Evolutionary conservation across 1,140 invertebrate genomes (phyloP).

Genomic region (Catajapyx aquilonaris): DNA sequence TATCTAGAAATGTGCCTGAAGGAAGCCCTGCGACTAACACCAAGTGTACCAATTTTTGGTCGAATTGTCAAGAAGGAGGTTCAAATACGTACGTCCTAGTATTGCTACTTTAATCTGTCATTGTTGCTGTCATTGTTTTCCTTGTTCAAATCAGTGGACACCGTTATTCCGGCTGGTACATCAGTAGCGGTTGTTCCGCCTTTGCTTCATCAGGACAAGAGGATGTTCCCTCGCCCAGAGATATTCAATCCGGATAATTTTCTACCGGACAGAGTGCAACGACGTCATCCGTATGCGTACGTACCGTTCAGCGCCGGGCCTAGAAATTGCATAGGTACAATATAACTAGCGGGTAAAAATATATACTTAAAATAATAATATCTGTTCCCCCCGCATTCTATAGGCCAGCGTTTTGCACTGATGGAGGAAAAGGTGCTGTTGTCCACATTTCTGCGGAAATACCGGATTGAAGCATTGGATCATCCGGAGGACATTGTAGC

Average conservation of each 20-base stretch:
- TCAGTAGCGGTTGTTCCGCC: neutral
- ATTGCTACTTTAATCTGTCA: no score
- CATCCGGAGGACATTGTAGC: no score
- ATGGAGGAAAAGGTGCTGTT: constrained; percentile 30
- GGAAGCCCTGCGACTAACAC: constrained; percentile 20
- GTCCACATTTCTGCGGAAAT: constrained; percentile 25
- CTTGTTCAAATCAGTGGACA: no score
- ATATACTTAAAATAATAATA: no score
- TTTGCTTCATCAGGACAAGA: constrained; percentile 15
- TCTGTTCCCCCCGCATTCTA: neutral
- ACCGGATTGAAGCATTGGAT: constrained; percentile 17
- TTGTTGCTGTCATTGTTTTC: no score
- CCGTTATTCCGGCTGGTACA: neutral
- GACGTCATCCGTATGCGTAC: constrained; percentile 19
- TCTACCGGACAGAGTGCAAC: constrained; percentile 17
- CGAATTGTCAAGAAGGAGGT: constrained; percentile 20
- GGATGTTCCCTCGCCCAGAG: constrained; percentile 28
- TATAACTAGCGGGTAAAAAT: no score
- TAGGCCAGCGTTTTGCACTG: constrained; percentile 23
- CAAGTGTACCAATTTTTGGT: constrained; percentile 27
- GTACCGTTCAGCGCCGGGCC: constrained; percentile 28
- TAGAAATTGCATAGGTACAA: constrained; percentile 29
- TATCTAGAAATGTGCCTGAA: constrained; percentile 26
- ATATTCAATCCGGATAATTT: constrained; percentile 29
- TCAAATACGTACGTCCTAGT: constrained; percentile 11